These are phyloP conservation scores for Penaeus monodon DNA, from an alignment of 2,888 invertebrate species.

Conservation along the genomic window DNA sequence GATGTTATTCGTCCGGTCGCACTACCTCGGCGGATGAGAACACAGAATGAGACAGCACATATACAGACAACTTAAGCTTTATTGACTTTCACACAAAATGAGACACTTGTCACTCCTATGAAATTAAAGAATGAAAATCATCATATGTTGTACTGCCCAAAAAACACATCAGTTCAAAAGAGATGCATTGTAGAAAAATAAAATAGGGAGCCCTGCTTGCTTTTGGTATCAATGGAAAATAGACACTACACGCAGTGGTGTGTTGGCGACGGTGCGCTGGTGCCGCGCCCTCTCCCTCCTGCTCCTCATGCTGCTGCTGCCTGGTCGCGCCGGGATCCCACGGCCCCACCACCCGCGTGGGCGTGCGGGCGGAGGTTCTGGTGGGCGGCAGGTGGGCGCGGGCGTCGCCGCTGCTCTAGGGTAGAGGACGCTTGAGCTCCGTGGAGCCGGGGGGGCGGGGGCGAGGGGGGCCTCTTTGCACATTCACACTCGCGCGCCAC, in stretches of 20 bases:
- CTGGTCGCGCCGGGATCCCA: conserved; percentile 45
- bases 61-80: conserved; percentile 55
- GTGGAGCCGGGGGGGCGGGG: conserved; percentile 37
- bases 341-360: conserved; percentile 41
- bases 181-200: conserved; percentile 59
- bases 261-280: conserved; percentile 37
- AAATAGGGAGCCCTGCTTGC: conserved; percentile 60
- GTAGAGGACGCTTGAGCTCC: conserved; percentile 58
- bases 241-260: conserved; percentile 50
- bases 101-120: conserved; percentile 56
- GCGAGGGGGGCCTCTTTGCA: conserved; percentile 34
- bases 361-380: conserved; percentile 20
- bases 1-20: neutral
- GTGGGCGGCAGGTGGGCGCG: conserved; percentile 50
- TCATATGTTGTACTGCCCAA: conserved; percentile 53
- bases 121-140: conserved; percentile 53
- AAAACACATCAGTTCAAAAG: conserved; percentile 54
- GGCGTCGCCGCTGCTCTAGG: conserved; percentile 47
- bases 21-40: conserved; percentile 40
- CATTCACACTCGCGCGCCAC: conserved; percentile 42
- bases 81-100: conserved; percentile 58
- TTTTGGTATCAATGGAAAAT: conserved; percentile 60
- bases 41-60: conserved; percentile 57
- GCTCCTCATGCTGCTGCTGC: conserved; percentile 31
- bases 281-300: conserved; percentile 31